Evolutionary conservation across 2,888 invertebrate species (phyloP).

Genomic region (Drosophila emarginata): DNA sequence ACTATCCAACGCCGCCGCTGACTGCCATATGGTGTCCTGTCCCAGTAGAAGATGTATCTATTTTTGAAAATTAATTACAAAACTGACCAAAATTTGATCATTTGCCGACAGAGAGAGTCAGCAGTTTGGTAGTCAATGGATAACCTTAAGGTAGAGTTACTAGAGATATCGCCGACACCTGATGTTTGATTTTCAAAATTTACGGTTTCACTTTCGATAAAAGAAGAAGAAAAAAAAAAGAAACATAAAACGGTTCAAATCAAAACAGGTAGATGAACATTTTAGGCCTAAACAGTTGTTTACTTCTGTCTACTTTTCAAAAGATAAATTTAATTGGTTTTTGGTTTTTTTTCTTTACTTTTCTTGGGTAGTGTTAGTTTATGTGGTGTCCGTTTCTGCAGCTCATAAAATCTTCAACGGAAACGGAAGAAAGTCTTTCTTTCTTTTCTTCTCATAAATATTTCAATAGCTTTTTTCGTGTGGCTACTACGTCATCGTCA

Average conservation of each 20-base stretch:
- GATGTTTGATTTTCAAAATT: slow-evolving; percentile 70
- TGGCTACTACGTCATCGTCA: slow-evolving; percentile 52
- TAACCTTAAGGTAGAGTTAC: slow-evolving; percentile 9
- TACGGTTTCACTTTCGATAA: slow-evolving; percentile 44
- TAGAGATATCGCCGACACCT: slow-evolving; percentile 65
- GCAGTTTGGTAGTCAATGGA: slow-evolving; percentile 26
- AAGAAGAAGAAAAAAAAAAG: slow-evolving; percentile 10
- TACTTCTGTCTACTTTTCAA: slow-evolving; percentile 26
- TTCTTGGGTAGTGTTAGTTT: background rate
- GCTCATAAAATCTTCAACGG: slow-evolving; percentile 40
- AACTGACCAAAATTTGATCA: slow-evolving; percentile 66
- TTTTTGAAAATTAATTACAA: slow-evolving; percentile 76
- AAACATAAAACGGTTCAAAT: slow-evolving; percentile 26
- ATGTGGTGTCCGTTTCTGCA: slow-evolving; percentile 10
- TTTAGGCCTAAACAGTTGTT: slow-evolving; percentile 51
- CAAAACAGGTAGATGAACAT: slow-evolving; percentile 68
- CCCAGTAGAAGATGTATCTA: slow-evolving; percentile 67
- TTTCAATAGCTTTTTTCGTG: slow-evolving; percentile 51
- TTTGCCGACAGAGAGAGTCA: slow-evolving; percentile 39
- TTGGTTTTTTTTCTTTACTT: slow-evolving; percentile 62
- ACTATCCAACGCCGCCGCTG: slow-evolving; percentile 8
- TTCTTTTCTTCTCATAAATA: slow-evolving; percentile 55
- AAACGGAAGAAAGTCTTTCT: slow-evolving; percentile 78
- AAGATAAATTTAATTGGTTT: slow-evolving; percentile 73
- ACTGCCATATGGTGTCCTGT: slow-evolving; percentile 22